Evolutionary conservation across 2,797 vertebrate species (phyloP), one percentile per base, ranked within the genome.

Genomic region (Urocyon cinereoargenteus): DNA sequence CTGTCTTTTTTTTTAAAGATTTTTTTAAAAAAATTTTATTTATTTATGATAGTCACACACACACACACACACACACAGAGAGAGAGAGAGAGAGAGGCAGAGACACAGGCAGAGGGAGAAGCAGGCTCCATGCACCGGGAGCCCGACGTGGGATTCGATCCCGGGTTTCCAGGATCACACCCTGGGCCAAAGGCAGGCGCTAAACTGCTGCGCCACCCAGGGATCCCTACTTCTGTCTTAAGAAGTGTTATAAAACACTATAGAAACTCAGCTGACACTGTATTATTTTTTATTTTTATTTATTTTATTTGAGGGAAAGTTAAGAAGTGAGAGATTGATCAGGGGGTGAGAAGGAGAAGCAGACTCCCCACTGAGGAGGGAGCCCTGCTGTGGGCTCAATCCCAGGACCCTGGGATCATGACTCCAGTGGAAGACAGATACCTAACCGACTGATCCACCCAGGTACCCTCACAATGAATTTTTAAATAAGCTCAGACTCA

Each of bases 211-310:
- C n/a, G n/a, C n/a, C n/a, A n/a, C n/a, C n/a, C n/a, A n/a, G n/a
- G n/a, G n/a, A n/a, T n/a, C n/a, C n/a, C n/a, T n/a, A 96, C 40
- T 24, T 90, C 75, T 97, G 73, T 86, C 31, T 97, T 94, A 96
- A 62, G 13, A 64, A 15, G 79, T 92, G 81, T 95, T 93, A 91
- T 53, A 79, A 97, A 94, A 93, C 62, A 82, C 64, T 45, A 24
- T 97, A 83, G 97, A 98, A 96, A 97, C 55, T 85, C 26, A 97
- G 59, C 51, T 97, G 96, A 98, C 83, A 96, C 84, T 97, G 89
- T 91, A 97, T 95, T 55, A 94, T 19, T 68, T 45, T 66, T 34
- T 68, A 68, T 68, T 34, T 66, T 66, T 66, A n/a, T 9, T n/a
- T 18, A 66, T 66, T 66, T 64, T 66, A 66, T n/a, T n/a, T 66